Base-by-base conservation (phyloP, 2,888 invertebrate species). In the Parasteatoda lunata region DNA sequence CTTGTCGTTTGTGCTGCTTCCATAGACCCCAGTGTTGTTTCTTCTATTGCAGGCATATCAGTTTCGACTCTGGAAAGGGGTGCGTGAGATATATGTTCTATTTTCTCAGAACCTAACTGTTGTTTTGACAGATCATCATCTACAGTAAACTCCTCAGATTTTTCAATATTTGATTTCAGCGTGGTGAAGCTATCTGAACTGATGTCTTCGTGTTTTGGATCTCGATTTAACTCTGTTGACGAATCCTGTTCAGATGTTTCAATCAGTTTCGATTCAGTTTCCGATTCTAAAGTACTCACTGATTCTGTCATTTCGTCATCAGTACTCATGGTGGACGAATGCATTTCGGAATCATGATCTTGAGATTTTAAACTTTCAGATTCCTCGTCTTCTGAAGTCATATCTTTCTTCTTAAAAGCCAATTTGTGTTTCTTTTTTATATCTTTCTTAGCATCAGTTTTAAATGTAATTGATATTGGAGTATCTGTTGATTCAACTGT, bases 371-470 rank as follows among this genome's bases (percentile, higher is more conserved):
- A 45, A 49, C 59, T 30, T 13, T n/a, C n/a, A 4, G 52, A 0
- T n/a, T 71, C 76, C 13, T 77, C 77, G 7, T 68, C 69, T 64
- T 76, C 77, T 0, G 52, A 64, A 9, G 47, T 52, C 51, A 68
- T 84, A 52, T 84, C 84, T 49, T 77, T 84, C 47, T 84, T 84
- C 68, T 84, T 84, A 7, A 66, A 70, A 48, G n/a, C 6, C 51
- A 9, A 65, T 47, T 72, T 84, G 51, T 48, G 71, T 77, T 84
- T 77, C 68, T 84, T 77, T 49, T 84, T 84, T 0, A 13, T 8
- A 49, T 84, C 84, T 30, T 77, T 84, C 54, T 84, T 84, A n/a
- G 77, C 65, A n/a, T 83, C 83, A 9, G 59, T 30, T 47, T 77
- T 77, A n/a, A 70, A 51, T 3, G 84, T 77, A 1, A 59, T 82